These are phyloP conservation scores for Philotrypesis tridentata DNA, from an alignment of 1,140 invertebrate species.

Conservation along the genomic window DNA sequence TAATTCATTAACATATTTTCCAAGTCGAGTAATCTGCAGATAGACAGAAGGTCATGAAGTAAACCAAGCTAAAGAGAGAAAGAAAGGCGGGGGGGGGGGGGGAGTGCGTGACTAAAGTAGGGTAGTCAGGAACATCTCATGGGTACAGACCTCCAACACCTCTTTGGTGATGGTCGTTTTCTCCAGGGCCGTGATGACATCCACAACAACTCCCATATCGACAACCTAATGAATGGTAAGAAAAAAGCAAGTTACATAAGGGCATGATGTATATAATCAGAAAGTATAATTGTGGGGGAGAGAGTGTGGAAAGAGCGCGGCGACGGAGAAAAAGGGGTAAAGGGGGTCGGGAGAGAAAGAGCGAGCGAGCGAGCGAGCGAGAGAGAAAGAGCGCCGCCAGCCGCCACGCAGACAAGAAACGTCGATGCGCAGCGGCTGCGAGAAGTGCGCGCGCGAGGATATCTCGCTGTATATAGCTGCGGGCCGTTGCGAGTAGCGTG, in stretches of 20 bases:
- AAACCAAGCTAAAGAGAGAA: neutral
- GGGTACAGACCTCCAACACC: conserved; percentile 86
- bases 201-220: conserved; percentile 93
- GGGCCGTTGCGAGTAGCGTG: neutral
- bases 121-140: conserved; percentile 28
- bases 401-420: neutral
- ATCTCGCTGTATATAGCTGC: neutral
- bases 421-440: neutral
- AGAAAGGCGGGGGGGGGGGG: neutral
- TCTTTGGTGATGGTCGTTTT: conserved; percentile 95
- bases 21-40: conserved; percentile 86
- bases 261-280: neutral
- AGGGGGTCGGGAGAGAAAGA: neutral
- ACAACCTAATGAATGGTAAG: conserved; percentile 81
- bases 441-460: neutral
- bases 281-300: neutral
- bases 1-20: conserved; percentile 94
- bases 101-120: too few species aligned
- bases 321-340: neutral
- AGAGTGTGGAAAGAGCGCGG: neutral
- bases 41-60: neutral
- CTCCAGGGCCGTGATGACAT: conserved; percentile 94
- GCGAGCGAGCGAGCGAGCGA: conserved; percentile 4
- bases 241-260: conserved; percentile 25
- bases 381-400: neutral